Percentiles rank a stretch among this genome's conserved stretches.
These are phyloP conservation scores for Drosophila paramelanica DNA, from an alignment of 2,888 invertebrate species.

Conservation along the genomic window DNA sequence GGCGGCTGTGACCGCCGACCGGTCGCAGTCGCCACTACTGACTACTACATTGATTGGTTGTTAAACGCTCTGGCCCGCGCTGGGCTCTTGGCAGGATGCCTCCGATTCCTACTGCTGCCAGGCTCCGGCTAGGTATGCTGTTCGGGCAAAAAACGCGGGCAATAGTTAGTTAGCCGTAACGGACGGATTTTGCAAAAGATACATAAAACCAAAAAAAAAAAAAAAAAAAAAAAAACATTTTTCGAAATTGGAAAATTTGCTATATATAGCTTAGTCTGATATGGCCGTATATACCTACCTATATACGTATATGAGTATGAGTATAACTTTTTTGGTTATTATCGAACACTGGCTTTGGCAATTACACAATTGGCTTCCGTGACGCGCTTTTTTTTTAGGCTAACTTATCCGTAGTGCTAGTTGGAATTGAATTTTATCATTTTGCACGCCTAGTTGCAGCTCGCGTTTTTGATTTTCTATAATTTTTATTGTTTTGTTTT, in stretches of 20 bases:
- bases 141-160: constrained; percentile 1
- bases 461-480: constrained; percentile 37
- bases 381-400: constrained; percentile 59
- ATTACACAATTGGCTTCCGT: constrained; percentile 62
- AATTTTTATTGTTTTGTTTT: constrained; percentile 4
- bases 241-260: constrained; percentile 27
- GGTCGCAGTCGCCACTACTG: constrained; percentile 41
- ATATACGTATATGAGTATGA: constrained; percentile 13
- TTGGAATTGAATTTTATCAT: constrained; percentile 19
- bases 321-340: constrained; percentile 23
- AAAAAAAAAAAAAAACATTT: constrained; percentile 4
- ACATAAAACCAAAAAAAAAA: background rate
- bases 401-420: constrained; percentile 31
- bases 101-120: constrained; percentile 62
- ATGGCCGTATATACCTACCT: constrained; percentile 15
- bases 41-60: constrained; percentile 76
- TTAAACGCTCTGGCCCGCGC: constrained; percentile 52
- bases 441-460: constrained; percentile 60
- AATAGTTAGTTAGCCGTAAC: constrained; percentile 33
- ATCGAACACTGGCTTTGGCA: constrained; percentile 31
- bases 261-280: constrained; percentile 27
- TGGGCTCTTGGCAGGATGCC: constrained; percentile 47
- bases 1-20: constrained; percentile 21
- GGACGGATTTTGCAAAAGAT: constrained; percentile 22
- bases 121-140: constrained; percentile 33